Conservation (phyloP, 2,888 invertebrate species). For the Spatulosminthurus flaviceps region DNA sequence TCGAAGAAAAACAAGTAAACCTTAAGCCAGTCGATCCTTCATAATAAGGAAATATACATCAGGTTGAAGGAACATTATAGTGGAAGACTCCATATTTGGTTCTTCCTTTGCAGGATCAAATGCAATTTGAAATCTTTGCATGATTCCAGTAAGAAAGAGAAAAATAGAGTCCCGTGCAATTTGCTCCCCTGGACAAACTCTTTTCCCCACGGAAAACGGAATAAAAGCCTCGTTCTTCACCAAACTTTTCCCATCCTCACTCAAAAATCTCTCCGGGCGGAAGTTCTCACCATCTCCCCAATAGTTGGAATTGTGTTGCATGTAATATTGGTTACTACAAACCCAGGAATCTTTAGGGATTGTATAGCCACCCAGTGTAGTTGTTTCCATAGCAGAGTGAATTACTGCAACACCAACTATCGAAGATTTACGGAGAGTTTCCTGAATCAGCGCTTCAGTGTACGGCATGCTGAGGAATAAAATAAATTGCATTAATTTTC, state of each 20-base stretch:
- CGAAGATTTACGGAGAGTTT: slow-evolving; percentile 50
- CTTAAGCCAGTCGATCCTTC: not conserved
- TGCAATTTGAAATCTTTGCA: not conserved
- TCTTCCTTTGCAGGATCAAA: not conserved
- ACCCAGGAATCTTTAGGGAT: slow-evolving; percentile 49
- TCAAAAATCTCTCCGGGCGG: slow-evolving; percentile 51
- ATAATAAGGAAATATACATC: slow-evolving; percentile 3
- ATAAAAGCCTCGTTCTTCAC: not conserved
- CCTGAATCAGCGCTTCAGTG: slow-evolving; percentile 51
- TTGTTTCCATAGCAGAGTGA: slow-evolving; percentile 36
- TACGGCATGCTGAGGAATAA: slow-evolving; percentile 44
- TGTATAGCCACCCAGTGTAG: slow-evolving; percentile 40
- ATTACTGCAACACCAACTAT: slow-evolving; percentile 44
- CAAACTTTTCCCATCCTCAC: too few relatives aligned
- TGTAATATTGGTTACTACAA: slow-evolving; percentile 35
- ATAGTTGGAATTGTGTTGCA: slow-evolving; percentile 48
- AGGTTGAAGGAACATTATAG: not conserved
- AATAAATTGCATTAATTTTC: slow-evolving; percentile 19
- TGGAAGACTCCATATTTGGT: not conserved
- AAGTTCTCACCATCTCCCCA: slow-evolving; percentile 52
- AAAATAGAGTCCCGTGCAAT: not conserved
- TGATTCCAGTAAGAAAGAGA: not conserved
- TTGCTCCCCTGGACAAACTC: slow-evolving; percentile 9
- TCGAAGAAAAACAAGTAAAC: too few relatives aligned
- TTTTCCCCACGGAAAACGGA: not conserved